Conservation (phyloP, 2,797 vertebrate species). For the Xiphophorus birchmanni region DNA sequence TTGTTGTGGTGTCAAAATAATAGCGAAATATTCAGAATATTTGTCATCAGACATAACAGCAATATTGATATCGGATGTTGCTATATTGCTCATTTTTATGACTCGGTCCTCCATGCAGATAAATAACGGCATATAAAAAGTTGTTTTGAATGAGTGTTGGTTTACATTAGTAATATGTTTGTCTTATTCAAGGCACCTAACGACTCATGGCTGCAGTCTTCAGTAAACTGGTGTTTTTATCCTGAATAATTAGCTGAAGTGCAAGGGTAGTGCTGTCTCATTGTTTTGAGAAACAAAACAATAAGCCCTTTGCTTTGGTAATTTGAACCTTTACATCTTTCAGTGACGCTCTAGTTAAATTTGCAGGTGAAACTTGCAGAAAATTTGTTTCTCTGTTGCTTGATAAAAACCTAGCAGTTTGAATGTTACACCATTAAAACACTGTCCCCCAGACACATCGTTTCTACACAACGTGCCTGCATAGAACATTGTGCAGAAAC, state of each 20-base stretch:
- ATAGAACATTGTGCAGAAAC: not conserved
- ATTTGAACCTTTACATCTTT: not conserved
- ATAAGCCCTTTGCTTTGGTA: no score
- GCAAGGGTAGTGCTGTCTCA: not conserved
- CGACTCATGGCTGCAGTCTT: not conserved
- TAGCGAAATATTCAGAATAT: not conserved
- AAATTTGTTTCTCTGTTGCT: not conserved
- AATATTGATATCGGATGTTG: not conserved
- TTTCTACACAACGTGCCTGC: no score
- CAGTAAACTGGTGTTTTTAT: not conserved
- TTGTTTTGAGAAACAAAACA: not conserved
- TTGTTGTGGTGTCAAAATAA: not conserved
- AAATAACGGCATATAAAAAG: not conserved
- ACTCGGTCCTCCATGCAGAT: not conserved
- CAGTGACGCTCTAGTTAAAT: not conserved
- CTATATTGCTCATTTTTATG: not conserved
- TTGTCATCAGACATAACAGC: not conserved
- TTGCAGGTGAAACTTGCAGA: not conserved
- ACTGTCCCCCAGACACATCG: not conserved
- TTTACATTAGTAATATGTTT: not conserved
- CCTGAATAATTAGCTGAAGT: not conserved
- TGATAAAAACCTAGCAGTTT: not conserved
- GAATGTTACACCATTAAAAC: not conserved
- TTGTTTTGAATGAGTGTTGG: not conserved
- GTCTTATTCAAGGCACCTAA: not conserved